Conservation (phyloP, 2,797 vertebrate genomes). For the Stomatorhinus walkeri region DNA sequence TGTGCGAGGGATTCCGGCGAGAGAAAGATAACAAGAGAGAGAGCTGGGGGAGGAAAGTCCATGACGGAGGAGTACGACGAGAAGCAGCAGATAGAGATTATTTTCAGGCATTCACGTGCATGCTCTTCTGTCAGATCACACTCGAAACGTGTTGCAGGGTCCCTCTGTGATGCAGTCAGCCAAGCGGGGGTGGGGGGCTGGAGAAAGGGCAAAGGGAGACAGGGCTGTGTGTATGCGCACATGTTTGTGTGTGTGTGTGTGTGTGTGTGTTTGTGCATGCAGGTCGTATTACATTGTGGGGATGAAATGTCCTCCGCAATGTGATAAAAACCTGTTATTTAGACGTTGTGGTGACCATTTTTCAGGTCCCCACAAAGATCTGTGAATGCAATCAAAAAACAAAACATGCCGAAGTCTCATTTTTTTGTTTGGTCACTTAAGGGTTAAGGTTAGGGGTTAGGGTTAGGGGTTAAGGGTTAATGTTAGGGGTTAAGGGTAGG, state of each 20-base stretch:
- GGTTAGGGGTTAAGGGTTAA: too few relatives aligned
- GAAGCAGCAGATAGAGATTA: background rate
- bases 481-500: background rate
- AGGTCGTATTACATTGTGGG: background rate
- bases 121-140: background rate
- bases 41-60: background rate
- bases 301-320: background rate
- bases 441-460: too few relatives aligned
- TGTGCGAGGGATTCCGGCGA: constrained; percentile 27
- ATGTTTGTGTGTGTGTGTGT: background rate
- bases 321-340: background rate
- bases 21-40: background rate
- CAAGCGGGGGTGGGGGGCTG: background rate
- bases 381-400: background rate
- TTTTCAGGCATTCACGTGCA: background rate
- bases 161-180: background rate
- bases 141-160: background rate
- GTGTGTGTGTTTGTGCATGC: background rate
- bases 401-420: background rate
- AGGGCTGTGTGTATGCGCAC: background rate
- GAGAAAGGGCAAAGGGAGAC: background rate
- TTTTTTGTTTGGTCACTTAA: background rate
- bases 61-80: background rate
- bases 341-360: background rate
- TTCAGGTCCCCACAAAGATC: background rate